These are phyloP conservation scores for Anorthoa munda DNA, from an alignment of 2,888 invertebrate genomes.

Conservation along the genomic window DNA sequence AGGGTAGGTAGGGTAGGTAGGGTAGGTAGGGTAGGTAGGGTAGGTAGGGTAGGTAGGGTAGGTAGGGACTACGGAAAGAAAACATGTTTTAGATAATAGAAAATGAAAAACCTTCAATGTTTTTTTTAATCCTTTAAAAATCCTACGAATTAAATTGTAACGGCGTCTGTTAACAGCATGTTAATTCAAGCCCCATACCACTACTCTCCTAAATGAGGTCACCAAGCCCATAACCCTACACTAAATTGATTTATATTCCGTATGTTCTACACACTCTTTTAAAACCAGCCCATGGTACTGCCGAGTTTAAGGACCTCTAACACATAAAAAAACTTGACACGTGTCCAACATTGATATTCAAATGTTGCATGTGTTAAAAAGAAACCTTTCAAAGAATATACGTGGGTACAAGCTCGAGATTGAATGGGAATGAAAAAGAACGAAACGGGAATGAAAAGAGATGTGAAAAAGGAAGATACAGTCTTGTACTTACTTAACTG, in stretches of 20 bases:
- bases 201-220: neutral
- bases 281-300: neutral
- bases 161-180: neutral
- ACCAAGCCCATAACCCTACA: neutral
- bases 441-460: neutral
- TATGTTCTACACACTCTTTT: neutral
- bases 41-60: too few species aligned
- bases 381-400: conserved; percentile 34
- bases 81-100: too few species aligned
- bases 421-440: conserved; percentile 33
- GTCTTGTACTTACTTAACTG: neutral
- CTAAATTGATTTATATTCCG: neutral
- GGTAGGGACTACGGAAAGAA: too few species aligned
- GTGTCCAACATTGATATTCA: conserved; percentile 60
- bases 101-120: too few species aligned
- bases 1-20: too few species aligned
- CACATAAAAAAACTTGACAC: conserved; percentile 29
- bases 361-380: conserved; percentile 45
- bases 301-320: conserved; percentile 20
- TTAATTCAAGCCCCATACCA: too few species aligned
- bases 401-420: conserved; percentile 15
- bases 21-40: too few species aligned
- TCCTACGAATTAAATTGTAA: neutral
- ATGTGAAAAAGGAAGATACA: conserved; percentile 10
- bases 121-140: too few species aligned